Evolutionary conservation across 2,888 invertebrate species (phyloP).

Genomic region (Clistopyga incitator): DNA sequence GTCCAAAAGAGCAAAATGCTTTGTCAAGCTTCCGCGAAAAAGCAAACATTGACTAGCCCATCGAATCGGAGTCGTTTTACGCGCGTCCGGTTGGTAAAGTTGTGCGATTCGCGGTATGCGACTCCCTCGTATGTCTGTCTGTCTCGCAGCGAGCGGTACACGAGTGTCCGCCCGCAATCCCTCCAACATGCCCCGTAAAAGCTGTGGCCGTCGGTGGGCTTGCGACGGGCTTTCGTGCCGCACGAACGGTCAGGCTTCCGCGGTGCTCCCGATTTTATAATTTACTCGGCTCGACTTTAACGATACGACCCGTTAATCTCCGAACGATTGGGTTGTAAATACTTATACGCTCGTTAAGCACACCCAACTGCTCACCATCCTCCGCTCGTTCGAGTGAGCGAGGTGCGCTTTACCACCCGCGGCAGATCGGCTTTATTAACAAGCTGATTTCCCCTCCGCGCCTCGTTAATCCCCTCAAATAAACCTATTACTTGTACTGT

Average conservation of each 20-base stretch:
- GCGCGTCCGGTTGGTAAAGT: not conserved
- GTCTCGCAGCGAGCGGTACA: conserved; percentile 7
- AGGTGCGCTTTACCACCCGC: conserved; percentile 51
- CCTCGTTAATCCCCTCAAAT: conserved; percentile 57
- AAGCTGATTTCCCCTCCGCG: conserved; percentile 56
- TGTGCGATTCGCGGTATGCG: not conserved
- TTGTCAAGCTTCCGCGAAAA: conserved; percentile 17
- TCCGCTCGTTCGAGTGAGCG: conserved; percentile 14
- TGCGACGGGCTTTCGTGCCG: conserved; percentile 43
- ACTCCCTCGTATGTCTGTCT: not conserved
- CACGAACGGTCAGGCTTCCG: conserved; percentile 43
- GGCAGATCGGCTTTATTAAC: conserved; percentile 63
- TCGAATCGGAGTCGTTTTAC: not conserved
- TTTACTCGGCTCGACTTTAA: conserved; percentile 73
- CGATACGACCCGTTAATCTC: conserved; percentile 74
- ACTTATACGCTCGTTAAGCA: conserved; percentile 75
- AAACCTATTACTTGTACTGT: conserved; percentile 7
- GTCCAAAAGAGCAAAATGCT: not conserved
- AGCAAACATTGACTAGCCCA: not conserved
- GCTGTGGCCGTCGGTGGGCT: conserved; percentile 44
- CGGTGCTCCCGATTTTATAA: conserved; percentile 73
- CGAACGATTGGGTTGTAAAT: conserved; percentile 75
- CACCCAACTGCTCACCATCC: conserved; percentile 59
- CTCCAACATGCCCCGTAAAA: conserved; percentile 34
- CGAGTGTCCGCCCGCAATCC: conserved; percentile 33